Evolutionary conservation across 1,140 invertebrate species (phyloP), one percentile per base, ranked within the genome.

Genomic region (Mercenaria mercenaria): DNA sequence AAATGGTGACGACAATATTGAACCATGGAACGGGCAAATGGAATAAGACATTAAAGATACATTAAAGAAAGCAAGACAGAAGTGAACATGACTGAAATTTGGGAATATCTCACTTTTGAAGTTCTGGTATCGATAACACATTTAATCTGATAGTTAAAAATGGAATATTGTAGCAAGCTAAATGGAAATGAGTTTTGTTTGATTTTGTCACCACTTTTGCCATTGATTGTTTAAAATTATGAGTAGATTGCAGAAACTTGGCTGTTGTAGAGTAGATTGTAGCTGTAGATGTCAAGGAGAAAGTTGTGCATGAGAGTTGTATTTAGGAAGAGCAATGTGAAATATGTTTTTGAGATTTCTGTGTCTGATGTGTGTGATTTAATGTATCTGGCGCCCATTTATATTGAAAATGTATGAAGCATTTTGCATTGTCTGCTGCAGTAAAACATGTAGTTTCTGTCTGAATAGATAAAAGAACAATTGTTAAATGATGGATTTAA

Each of bases 231-330:
- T 29, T 64, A 64, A 64, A 64, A 26, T 64, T 20, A n/a, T 79
- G 76, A 79, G 76, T 79, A 79, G 76, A 79, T 37, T 79, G 76
- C 76, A 79, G 76, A 79, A 79, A 79, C 76, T 79, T 79, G 76
- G 76, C 50, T 52, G 50, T 79, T 29, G 47, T 79, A 52, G 76
- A 59, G 47, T 79, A 79, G 76, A 41, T 20, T 39, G 34, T 72
- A 72, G 67, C 37, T 29, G 20, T 76, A 76, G 72, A 76, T 76
- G 6, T 47, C 15, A 15, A 47, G 6, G 6, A 15, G 43, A 47
- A 47, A 47, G 43, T 15, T 47, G 6, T 47, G 43, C 43, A 47
- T 47, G 43, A 47, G 43, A 47, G 15, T 15, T 47, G 15, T 47
- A 47, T 47, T 8, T 15, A 47, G 43, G 15, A 15, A 47, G 43